Conservation (phyloP, 2,888 invertebrate genomes). For the Andrena marginata region DNA sequence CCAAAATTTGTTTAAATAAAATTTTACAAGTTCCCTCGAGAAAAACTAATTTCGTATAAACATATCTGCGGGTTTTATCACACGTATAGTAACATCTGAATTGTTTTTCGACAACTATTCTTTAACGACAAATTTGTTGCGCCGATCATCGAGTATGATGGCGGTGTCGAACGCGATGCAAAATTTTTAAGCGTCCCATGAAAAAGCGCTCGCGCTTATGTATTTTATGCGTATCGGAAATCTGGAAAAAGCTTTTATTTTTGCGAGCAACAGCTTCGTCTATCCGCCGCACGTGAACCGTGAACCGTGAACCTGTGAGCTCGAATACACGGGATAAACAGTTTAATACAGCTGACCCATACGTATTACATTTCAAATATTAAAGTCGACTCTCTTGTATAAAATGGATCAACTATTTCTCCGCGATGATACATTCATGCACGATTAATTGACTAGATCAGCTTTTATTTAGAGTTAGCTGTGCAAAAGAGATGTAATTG, state of each 20-base stretch:
- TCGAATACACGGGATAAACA: slow-evolving; percentile 31
- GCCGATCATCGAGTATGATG: background rate
- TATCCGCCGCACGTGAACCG: background rate
- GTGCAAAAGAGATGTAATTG: slow-evolving; percentile 6
- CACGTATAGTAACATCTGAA: background rate
- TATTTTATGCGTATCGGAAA: slow-evolving; percentile 23
- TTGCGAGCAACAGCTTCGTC: background rate
- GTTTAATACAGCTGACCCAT: slow-evolving; percentile 24
- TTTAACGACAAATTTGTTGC: slow-evolving; percentile 17
- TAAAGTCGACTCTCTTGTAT: slow-evolving; percentile 33
- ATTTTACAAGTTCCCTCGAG: background rate
- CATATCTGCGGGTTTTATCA: background rate
- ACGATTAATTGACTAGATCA: background rate
- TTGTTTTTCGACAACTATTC: background rate
- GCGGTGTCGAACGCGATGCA: slow-evolving; percentile 1
- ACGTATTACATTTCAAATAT: slow-evolving; percentile 42
- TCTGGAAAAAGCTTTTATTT: slow-evolving; percentile 30
- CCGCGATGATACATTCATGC: background rate
- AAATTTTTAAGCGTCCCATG: slow-evolving; percentile 1
- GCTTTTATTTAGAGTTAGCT: background rate
- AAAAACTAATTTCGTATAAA: too few species aligned
- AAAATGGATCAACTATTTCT: slow-evolving; percentile 13
- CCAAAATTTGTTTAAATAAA: too few species aligned
- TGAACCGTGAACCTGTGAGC: background rate
- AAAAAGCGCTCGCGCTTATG: background rate